Evolutionary conservation across 2,113 vertebrate species (phyloP).

Genomic region (Mellivora capensis): DNA sequence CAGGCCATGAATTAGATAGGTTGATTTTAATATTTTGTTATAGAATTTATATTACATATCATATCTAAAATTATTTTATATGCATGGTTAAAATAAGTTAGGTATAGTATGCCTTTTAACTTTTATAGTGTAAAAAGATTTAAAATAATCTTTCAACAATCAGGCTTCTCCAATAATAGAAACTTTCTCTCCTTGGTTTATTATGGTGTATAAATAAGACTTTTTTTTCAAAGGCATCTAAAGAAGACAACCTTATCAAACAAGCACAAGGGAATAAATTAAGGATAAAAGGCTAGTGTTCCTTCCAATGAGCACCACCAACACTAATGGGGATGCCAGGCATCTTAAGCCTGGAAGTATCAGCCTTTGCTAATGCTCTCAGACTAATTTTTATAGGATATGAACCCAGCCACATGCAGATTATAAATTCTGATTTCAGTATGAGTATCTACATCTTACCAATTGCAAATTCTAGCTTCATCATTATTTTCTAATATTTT

Average conservation of each 20-base stretch:
- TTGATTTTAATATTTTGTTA: slow-evolving; percentile 15
- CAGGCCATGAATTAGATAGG: not conserved
- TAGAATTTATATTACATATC: not conserved
- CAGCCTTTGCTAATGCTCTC: slow-evolving; percentile 31
- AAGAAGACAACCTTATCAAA: slow-evolving; percentile 56
- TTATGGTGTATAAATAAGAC: not conserved
- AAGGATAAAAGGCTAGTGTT: slow-evolving; percentile 62
- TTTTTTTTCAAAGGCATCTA: slow-evolving; percentile 26
- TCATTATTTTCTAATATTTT: not conserved
- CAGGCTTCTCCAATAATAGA: slow-evolving; percentile 12
- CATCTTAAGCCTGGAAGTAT: slow-evolving; percentile 19
- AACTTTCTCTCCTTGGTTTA: not conserved
- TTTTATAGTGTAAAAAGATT: too few species aligned
- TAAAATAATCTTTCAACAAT: not conserved
- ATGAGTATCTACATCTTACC: not conserved
- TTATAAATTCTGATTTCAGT: slow-evolving; percentile 6
- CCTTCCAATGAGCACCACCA: slow-evolving; percentile 25
- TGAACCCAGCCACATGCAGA: not conserved
- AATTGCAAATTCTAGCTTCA: not conserved
- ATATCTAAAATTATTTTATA: not conserved
- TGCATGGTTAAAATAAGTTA: not conserved
- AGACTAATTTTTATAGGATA: not conserved
- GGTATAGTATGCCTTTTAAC: too few species aligned
- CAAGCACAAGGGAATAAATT: slow-evolving; percentile 67
- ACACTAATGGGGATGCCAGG: not conserved